These are phyloP conservation scores for Morus bassanus DNA, from an alignment of 2,797 vertebrate genomes.

Conservation along the genomic window DNA sequence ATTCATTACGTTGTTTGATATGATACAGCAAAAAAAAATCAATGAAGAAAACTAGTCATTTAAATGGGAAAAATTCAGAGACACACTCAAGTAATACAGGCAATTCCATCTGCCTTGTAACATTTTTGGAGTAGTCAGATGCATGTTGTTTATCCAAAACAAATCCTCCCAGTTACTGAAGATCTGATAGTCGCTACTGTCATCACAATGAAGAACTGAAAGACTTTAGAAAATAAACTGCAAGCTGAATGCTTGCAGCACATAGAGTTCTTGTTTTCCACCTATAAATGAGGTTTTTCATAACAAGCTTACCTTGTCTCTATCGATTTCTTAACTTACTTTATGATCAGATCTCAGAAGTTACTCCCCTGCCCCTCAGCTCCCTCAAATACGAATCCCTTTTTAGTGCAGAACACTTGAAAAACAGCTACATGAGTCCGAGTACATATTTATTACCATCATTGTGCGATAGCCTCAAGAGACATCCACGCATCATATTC, in stretches of 20 bases:
- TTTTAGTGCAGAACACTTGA: constrained; percentile 2
- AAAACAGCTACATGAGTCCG: background rate
- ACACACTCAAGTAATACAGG: background rate
- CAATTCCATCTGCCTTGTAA: constrained; percentile 30
- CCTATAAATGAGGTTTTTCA: background rate
- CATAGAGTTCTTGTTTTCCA: background rate
- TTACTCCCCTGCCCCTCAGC: background rate
- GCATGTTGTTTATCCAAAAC: constrained; percentile 19
- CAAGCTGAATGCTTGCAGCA: background rate
- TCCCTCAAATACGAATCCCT: background rate
- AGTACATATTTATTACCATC: constrained; percentile 44
- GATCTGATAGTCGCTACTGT: constrained; percentile 30
- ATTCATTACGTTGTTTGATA: background rate
- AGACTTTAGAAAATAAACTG: background rate
- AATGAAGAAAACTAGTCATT: background rate
- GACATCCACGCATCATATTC: constrained; percentile 23
- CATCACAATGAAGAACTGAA: background rate
- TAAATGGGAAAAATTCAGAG: background rate
- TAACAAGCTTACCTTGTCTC: background rate
- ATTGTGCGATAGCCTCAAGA: background rate
- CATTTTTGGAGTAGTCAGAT: background rate
- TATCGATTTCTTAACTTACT: background rate
- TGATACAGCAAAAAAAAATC: background rate
- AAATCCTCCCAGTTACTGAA: constrained; percentile 21
- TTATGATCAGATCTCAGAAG: background rate